These are phyloP conservation scores for Exocentrus adspersus DNA, from an alignment of 2,888 invertebrate genomes.

Conservation along the genomic window DNA sequence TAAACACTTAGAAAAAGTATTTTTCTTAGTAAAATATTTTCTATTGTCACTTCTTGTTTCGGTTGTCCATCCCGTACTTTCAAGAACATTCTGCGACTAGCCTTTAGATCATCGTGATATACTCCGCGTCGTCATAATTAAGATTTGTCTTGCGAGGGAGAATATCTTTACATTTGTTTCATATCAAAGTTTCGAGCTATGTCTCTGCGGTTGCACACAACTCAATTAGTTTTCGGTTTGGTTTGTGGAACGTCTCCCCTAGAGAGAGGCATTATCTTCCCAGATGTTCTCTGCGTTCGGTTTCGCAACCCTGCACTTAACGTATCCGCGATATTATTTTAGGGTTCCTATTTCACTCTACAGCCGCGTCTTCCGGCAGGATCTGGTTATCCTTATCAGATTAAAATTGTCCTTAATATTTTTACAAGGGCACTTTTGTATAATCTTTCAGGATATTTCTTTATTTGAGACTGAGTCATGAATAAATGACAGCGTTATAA, in stretches of 20 bases:
- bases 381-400: constrained; percentile 54
- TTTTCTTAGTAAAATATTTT: no score
- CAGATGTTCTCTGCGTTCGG: constrained; percentile 45
- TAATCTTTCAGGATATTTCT: no score
- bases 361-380: constrained; percentile 45
- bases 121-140: constrained; percentile 47
- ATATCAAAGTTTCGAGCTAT: constrained; percentile 49
- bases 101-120: constrained; percentile 24
- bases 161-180: constrained; percentile 54
- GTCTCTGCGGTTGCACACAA: constrained; percentile 52
- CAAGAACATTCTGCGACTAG: constrained; percentile 13
- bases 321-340: constrained; percentile 51
- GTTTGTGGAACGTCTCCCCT: constrained; percentile 52
- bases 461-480: no score
- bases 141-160: constrained; percentile 48
- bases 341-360: constrained; percentile 44
- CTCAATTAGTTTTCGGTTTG: constrained; percentile 58
- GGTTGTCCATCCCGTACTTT: not conserved
- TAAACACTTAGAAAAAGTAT: no score
- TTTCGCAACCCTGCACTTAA: constrained; percentile 44
- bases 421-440: no score
- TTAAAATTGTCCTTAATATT: constrained; percentile 43
- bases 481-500: no score
- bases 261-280: constrained; percentile 55
- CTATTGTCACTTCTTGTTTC: no score